Evolutionary conservation across 2,113 vertebrate species (phyloP).

Genomic region (Mionectes macconnelli): DNA sequence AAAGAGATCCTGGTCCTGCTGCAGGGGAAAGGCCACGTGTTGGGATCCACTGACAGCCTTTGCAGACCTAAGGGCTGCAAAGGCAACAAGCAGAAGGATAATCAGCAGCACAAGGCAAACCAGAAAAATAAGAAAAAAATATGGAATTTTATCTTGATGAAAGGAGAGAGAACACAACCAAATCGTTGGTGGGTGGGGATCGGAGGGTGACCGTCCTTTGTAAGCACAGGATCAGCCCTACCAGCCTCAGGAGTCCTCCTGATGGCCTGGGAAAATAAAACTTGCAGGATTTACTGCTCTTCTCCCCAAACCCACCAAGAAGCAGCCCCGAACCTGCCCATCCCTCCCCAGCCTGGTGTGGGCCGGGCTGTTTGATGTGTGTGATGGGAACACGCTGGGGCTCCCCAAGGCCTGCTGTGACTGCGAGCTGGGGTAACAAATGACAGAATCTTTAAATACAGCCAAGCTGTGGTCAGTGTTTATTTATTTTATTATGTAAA

Average conservation of each 20-base stretch:
- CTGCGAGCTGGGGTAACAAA: constrained; percentile 30
- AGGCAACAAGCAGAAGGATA: background rate
- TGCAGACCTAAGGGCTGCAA: background rate
- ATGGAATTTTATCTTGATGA: background rate
- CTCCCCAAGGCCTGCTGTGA: background rate
- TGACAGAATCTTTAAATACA: constrained; percentile 45
- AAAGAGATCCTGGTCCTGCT: background rate
- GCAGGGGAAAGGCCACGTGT: rapidly evolving
- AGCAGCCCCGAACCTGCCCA: background rate
- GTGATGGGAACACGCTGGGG: background rate
- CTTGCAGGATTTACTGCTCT: background rate
- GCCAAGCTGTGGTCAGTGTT: constrained; percentile 52
- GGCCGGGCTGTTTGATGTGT: background rate
- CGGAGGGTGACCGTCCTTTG: background rate
- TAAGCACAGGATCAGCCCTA: background rate
- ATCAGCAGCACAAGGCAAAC: background rate
- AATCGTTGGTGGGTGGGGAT: background rate
- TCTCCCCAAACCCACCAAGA: background rate
- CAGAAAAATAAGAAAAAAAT: background rate
- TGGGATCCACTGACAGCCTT: background rate
- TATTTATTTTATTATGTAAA: constrained; percentile 68
- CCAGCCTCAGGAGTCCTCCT: background rate
- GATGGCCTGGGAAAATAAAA: background rate
- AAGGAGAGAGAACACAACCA: background rate
- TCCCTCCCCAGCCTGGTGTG: background rate